Evolutionary conservation across 2,113 vertebrate species (phyloP).

Genomic region (Girardinichthys multiradiatus): DNA sequence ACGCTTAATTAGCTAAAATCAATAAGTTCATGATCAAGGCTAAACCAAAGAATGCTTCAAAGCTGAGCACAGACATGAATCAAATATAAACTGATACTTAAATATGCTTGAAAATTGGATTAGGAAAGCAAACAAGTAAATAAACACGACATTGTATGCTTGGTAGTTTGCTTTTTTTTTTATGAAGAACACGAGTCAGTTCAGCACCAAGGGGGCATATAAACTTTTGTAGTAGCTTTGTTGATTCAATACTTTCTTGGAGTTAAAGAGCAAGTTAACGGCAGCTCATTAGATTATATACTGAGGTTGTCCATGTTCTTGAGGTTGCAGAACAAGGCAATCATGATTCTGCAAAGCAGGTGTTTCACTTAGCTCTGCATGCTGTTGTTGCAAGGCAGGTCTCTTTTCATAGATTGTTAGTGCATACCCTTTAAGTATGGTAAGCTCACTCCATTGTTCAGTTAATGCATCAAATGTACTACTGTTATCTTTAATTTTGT

Average conservation of each 20-base stretch:
- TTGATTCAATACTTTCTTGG: background rate
- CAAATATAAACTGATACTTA: background rate
- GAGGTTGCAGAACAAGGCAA: background rate
- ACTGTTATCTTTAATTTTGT: background rate
- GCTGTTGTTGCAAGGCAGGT: background rate
- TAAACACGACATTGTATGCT: background rate
- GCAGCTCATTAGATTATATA: background rate
- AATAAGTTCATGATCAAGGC: background rate
- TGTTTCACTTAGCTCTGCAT: too few species aligned
- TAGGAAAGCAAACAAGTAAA: background rate
- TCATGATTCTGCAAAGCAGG: background rate
- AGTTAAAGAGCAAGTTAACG: background rate
- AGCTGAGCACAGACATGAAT: background rate
- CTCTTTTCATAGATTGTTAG: too few species aligned
- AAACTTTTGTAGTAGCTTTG: background rate
- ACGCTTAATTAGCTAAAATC: conserved; percentile 23
- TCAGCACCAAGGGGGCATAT: background rate
- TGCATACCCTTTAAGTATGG: too few species aligned
- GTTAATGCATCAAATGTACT: background rate
- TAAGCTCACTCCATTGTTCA: too few species aligned
- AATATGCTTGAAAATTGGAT: background rate
- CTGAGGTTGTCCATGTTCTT: background rate
- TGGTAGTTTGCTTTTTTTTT: background rate
- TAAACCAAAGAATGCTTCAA: background rate
- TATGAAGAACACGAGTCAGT: background rate